These are phyloP conservation scores for Callipepla squamata DNA, from an alignment of 2,113 vertebrate species.

Conservation along the genomic window DNA sequence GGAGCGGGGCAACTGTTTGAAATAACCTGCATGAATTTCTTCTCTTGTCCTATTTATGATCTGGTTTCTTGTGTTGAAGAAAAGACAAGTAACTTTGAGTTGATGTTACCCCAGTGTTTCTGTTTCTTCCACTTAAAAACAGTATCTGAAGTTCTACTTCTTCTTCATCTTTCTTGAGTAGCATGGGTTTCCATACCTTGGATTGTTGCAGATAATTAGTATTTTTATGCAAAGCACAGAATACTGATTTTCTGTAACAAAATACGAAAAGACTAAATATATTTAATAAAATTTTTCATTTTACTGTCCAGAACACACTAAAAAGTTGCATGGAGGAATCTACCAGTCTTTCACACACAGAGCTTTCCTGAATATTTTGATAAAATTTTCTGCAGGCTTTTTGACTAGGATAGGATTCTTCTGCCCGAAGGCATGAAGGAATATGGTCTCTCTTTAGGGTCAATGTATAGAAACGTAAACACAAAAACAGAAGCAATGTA, in stretches of 20 bases:
- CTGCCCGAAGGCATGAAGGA: neutral
- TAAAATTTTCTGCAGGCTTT: neutral
- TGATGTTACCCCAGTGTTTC: neutral
- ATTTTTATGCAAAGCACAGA: neutral
- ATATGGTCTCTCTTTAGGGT: neutral
- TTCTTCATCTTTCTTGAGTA: neutral
- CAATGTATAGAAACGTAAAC: neutral
- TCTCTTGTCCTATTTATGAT: slow-evolving; percentile 17
- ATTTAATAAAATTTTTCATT: neutral
- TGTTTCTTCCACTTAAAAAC: neutral
- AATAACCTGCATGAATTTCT: slow-evolving; percentile 4
- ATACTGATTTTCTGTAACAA: neutral
- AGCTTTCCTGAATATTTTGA: neutral
- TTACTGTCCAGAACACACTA: neutral
- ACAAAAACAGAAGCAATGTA: neutral
- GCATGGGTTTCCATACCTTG: neutral
- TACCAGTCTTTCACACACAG: neutral
- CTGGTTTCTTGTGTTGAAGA: neutral
- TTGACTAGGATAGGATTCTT: neutral
- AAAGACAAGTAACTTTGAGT: neutral
- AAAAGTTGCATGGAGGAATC: neutral
- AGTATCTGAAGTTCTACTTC: neutral
- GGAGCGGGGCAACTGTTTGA: neutral
- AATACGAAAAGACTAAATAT: neutral
- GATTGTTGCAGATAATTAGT: neutral